Evolutionary conservation across 2,797 vertebrate species (phyloP).

Genomic region (Chelon labrosus): DNA sequence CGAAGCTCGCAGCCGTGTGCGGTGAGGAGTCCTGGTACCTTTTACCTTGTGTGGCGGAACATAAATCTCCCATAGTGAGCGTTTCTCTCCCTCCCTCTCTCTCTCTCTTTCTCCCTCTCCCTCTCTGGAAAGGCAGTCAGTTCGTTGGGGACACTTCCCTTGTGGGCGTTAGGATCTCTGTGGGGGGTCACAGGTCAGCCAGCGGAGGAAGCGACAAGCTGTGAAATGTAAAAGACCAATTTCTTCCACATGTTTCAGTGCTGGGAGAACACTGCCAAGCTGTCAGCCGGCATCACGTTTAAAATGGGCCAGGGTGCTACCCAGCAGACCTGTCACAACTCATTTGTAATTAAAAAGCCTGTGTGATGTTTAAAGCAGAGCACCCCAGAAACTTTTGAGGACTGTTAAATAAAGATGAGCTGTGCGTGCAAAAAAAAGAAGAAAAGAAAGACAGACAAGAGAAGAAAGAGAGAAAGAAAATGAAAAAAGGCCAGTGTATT

Average conservation of each 20-base stretch:
- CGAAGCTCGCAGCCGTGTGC: slow-evolving; percentile 36
- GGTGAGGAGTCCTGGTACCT: slow-evolving; percentile 56
- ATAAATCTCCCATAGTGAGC: slow-evolving; percentile 88
- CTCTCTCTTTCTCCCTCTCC: slow-evolving; percentile 74
- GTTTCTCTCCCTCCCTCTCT: slow-evolving; percentile 72
- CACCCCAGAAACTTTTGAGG: slow-evolving; percentile 86
- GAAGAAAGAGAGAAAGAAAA: slow-evolving; percentile 26
- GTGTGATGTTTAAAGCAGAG: slow-evolving; percentile 92
- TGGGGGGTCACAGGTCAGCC: slow-evolving; percentile 94
- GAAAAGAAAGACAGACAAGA: neutral
- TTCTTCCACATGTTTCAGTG: slow-evolving; percentile 98
- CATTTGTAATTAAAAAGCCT: slow-evolving; percentile 95
- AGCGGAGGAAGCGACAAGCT: slow-evolving; percentile 99
- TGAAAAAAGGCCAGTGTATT: slow-evolving; percentile 72
- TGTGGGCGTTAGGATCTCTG: slow-evolving; percentile 93
- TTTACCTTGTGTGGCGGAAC: slow-evolving; percentile 71
- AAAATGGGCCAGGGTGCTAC: slow-evolving; percentile 92
- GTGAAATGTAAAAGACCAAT: slow-evolving; percentile 99
- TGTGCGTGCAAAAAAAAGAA: slow-evolving; percentile 71
- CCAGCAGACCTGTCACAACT: slow-evolving; percentile 94
- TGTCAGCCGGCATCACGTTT: slow-evolving; percentile 90
- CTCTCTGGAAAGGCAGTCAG: slow-evolving; percentile 70
- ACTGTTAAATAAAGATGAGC: slow-evolving; percentile 90
- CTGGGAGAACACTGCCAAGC: slow-evolving; percentile 90
- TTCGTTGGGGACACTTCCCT: slow-evolving; percentile 94